phyloP scores from a whole-genome alignment of 2,797 vertebrate species.

The Psittacula echo region DNA sequence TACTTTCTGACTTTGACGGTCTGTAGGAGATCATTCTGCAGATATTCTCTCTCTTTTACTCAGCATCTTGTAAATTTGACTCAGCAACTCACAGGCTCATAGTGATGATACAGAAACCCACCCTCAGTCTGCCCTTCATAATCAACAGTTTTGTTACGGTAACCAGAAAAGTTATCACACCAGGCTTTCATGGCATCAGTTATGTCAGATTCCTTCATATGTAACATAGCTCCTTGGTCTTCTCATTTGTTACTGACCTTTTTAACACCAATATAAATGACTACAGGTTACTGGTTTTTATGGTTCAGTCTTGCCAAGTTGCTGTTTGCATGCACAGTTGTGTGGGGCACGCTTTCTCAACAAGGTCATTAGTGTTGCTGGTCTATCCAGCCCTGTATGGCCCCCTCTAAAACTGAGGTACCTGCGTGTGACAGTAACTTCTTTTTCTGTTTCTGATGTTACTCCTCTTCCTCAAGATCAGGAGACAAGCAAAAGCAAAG shows the following conservation, averaged over 20 bases:
- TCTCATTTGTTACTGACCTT: background rate
- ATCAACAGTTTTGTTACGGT: background rate
- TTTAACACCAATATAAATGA: background rate
- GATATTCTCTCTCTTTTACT: background rate
- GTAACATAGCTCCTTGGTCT: background rate
- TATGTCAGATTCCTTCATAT: background rate
- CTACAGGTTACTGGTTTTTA: background rate
- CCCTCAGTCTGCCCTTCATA: background rate
- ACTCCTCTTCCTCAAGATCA: background rate
- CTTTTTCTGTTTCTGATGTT: background rate
- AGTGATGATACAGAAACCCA: background rate
- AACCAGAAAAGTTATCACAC: background rate
- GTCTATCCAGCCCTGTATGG: background rate
- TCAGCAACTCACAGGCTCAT: background rate
- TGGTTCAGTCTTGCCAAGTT: background rate
- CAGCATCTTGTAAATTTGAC: background rate
- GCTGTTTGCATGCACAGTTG: rapidly evolving
- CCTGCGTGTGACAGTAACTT: background rate
- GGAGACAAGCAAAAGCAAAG: background rate
- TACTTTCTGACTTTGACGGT: background rate
- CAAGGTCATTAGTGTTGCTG: background rate
- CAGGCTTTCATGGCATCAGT: background rate
- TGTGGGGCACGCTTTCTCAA: background rate
- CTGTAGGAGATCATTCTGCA: background rate
- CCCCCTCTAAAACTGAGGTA: background rate